Evolutionary conservation across 2,797 vertebrate species (phyloP).

Genomic region (Tenualosa ilisha): DNA sequence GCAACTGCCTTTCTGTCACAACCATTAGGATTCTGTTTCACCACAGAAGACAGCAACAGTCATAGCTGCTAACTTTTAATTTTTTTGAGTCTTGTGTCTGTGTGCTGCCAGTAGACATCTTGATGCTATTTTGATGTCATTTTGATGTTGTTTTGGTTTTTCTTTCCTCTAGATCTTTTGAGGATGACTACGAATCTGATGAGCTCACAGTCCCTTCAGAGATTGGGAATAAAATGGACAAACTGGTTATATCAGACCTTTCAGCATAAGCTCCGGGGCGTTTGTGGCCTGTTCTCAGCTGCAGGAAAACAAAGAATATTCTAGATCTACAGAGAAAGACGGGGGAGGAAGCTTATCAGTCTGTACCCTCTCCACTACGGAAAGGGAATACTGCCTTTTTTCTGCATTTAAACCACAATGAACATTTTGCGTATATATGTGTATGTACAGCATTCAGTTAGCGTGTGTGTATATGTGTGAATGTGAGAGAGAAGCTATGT

Average conservation of each 20-base stretch:
- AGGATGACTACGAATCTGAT: slow-evolving; percentile 93
- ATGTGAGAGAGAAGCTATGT: slow-evolving; percentile 33
- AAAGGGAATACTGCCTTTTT: slow-evolving; percentile 64
- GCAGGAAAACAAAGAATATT: neutral
- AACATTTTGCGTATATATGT: slow-evolving; percentile 42
- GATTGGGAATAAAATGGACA: slow-evolving; percentile 90
- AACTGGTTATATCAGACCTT: slow-evolving; percentile 88
- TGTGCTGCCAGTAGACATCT: too few species aligned
- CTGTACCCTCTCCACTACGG: slow-evolving; percentile 51
- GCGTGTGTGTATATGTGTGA: slow-evolving; percentile 38
- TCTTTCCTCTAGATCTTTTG: slow-evolving; percentile 84
- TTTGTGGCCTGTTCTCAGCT: neutral
- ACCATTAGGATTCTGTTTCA: too few species aligned
- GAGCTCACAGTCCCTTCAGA: slow-evolving; percentile 85
- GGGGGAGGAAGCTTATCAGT: slow-evolving; percentile 37
- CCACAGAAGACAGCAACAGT: neutral
- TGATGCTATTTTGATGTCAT: too few species aligned
- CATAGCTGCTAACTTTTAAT: neutral
- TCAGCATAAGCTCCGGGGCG: slow-evolving; percentile 68
- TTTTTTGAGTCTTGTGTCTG: neutral
- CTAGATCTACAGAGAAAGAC: neutral
- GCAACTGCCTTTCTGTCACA: neutral
- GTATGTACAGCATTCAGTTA: slow-evolving; percentile 28
- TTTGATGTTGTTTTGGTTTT: too few species aligned
- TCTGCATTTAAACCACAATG: slow-evolving; percentile 66